Base-by-base conservation (phyloP, 2,113 vertebrate genomes). In the Seriola dumerili region DNA sequence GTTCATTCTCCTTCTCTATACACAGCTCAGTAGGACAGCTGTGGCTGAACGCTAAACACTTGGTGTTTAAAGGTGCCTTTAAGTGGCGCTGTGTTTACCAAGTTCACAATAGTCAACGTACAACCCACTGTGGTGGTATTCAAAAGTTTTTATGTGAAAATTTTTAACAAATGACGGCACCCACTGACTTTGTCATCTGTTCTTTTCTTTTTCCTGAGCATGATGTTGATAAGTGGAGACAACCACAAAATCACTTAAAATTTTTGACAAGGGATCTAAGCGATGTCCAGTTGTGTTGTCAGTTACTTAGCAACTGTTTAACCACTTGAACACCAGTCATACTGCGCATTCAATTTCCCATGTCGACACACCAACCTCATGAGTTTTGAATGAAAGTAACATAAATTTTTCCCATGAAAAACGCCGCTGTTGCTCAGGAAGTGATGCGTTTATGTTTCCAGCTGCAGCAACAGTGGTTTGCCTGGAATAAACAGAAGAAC, bases 381-480 rank as follows among this genome's bases (percentile, higher is more conserved):
- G 40, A 25, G 70, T 78, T 77, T 29, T 44, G 32, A 58, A 74
- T 64, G 59, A 79, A 76, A 80, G 70, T 42, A 75, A 67, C 66
- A 73, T 74, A 64, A 25, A 62, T 79, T 72, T 76, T 84, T 80
- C 44, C 86, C 80, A 55, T 69, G 76, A 40, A 70, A 80, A 77
- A 66, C 13, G 52, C 50, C 52, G 61, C 55, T 70, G 62, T 57
- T 59, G 73, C 77, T 25, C 71, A 57, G 52, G 40, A 70, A 88
- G 78, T 54, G 78, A 80, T 68, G 80, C 57, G 32, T 77, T 81
- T 72, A 74, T 81, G 76, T 88, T 82, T 85, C 78, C 72, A 84
- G 74, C 77, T 76, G 85, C 80, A 76, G 83, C 72, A 38, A 76
- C 55, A 68, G 83, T 21, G 75, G 83, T 88, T 87, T 71, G 66